Percentiles rank a stretch among this genome's conserved stretches.
Conservation (phyloP, 2,113 vertebrate genomes). For the Megaceryle maxima region DNA sequence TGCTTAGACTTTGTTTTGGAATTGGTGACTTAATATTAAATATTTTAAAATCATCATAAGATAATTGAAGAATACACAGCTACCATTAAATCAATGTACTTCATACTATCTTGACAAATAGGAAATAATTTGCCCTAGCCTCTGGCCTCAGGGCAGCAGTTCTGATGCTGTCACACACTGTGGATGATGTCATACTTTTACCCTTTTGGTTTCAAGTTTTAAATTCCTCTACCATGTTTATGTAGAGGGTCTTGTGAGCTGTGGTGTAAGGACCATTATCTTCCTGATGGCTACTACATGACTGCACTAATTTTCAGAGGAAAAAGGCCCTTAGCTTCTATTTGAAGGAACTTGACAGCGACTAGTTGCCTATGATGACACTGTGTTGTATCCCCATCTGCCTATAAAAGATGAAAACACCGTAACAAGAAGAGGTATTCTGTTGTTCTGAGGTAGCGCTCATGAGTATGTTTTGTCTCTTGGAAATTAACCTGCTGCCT, state of each 20-base stretch:
- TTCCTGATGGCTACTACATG: not conserved
- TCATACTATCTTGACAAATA: not conserved
- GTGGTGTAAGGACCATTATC: not conserved
- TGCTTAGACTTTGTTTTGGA: not conserved
- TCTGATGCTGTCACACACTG: not conserved
- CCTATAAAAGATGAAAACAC: not conserved
- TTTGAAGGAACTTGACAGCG: not conserved
- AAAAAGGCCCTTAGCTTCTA: not conserved
- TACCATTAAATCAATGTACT: not conserved
- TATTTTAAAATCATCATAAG: not conserved
- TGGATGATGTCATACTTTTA: not conserved
- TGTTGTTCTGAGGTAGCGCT: not conserved
- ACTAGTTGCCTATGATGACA: not conserved
- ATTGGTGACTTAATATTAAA: not conserved
- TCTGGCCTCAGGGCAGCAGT: not conserved
- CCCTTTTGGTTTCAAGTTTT: not conserved
- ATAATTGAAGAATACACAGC: not conserved
- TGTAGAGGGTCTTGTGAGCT: not conserved
- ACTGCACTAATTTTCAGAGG: not conserved
- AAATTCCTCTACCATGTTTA: not conserved
- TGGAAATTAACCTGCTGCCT: not conserved
- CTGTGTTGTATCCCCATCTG: not conserved
- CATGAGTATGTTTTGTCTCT: not conserved
- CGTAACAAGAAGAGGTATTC: not conserved
- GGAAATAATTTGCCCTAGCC: not conserved